phyloP scores from a whole-genome alignment of 2,888 invertebrate genomes.

The Lissocephala sabroskyi region DNA sequence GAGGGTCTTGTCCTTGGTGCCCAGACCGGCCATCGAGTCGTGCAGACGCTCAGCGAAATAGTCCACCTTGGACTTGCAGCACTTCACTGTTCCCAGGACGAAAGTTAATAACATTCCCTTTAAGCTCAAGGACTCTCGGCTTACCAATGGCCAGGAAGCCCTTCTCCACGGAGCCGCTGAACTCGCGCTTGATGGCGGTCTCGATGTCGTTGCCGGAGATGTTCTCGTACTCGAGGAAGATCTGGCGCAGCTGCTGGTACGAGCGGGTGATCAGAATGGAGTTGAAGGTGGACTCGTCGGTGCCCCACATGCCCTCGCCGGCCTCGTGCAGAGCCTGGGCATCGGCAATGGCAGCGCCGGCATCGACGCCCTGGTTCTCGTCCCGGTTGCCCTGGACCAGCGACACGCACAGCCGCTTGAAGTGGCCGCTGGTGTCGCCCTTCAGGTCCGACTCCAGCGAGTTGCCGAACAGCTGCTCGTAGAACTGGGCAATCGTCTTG shows the following conservation, averaged over 20 bases:
- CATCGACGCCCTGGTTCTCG: slow-evolving; percentile 88
- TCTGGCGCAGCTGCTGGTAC: slow-evolving; percentile 89
- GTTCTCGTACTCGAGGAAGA: slow-evolving; percentile 89
- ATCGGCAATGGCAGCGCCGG: slow-evolving; percentile 84
- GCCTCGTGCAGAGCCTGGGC: slow-evolving; percentile 85
- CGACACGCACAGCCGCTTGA: slow-evolving; percentile 91
- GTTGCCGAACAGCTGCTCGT: slow-evolving; percentile 87
- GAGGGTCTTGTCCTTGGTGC: slow-evolving; percentile 91
- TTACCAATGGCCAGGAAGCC: slow-evolving; percentile 91
- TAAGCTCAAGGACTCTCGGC: slow-evolving; percentile 36
- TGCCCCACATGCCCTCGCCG: slow-evolving; percentile 90
- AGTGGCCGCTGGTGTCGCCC: slow-evolving; percentile 96
- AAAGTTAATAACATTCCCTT: not conserved
- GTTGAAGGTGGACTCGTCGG: slow-evolving; percentile 92
- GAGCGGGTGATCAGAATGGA: slow-evolving; percentile 89
- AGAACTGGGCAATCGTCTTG: slow-evolving; percentile 86
- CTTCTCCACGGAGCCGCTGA: slow-evolving; percentile 89
- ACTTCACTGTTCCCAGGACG: slow-evolving; percentile 79
- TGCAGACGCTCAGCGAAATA: slow-evolving; percentile 94
- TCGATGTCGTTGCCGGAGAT: slow-evolving; percentile 88
- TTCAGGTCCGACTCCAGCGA: slow-evolving; percentile 88
- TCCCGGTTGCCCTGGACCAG: slow-evolving; percentile 91
- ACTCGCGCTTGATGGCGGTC: slow-evolving; percentile 88
- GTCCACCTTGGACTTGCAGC: slow-evolving; percentile 90
- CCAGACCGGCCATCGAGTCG: slow-evolving; percentile 90